A percentile compares a stretch with the other conserved stretches of the same genome.
Evolutionary conservation across 1,140 invertebrate species (phyloP).

Genomic region (Dreissena polymorpha): DNA sequence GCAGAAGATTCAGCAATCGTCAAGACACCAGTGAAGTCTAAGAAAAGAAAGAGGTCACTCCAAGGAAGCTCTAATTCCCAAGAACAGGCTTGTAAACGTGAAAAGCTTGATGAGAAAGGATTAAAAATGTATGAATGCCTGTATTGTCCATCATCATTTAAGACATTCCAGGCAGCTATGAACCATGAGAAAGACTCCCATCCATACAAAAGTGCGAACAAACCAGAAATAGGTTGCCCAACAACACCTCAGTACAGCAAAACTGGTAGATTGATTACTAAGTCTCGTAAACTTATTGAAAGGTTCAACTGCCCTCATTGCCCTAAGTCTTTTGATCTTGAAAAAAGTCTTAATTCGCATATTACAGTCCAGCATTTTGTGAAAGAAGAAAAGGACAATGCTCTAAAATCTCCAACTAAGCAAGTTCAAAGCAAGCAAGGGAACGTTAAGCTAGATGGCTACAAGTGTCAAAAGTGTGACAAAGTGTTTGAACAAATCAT

Average conservation of each 20-base stretch:
- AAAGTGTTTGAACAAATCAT: slow-evolving; percentile 24
- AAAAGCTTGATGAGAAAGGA: slow-evolving; percentile 9
- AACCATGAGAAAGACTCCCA: slow-evolving; percentile 5
- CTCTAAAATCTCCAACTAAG: neutral
- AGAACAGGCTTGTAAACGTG: neutral
- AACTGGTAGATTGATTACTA: slow-evolving; percentile 34
- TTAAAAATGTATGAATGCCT: too few species aligned
- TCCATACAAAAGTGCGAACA: neutral
- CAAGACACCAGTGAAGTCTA: neutral
- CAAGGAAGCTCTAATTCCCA: neutral
- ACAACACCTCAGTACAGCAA: slow-evolving; percentile 14
- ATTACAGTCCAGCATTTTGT: slow-evolving; percentile 3
- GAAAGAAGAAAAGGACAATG: neutral
- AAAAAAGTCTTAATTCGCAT: slow-evolving; percentile 13
- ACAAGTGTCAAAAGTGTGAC: slow-evolving; percentile 8
- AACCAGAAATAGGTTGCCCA: neutral
- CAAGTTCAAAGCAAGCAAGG: neutral
- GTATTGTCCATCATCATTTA: too few species aligned
- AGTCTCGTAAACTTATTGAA: slow-evolving; percentile 30
- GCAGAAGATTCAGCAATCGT: neutral
- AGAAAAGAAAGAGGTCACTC: slow-evolving; percentile 16
- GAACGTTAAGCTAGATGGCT: neutral
- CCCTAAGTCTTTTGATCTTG: slow-evolving; percentile 24
- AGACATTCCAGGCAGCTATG: too few species aligned
- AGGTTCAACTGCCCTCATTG: slow-evolving; percentile 26